Evolutionary conservation across 92 coral and sea anemone genomes (phyloP).

Genomic region (Zoanthus gigantus): DNA sequence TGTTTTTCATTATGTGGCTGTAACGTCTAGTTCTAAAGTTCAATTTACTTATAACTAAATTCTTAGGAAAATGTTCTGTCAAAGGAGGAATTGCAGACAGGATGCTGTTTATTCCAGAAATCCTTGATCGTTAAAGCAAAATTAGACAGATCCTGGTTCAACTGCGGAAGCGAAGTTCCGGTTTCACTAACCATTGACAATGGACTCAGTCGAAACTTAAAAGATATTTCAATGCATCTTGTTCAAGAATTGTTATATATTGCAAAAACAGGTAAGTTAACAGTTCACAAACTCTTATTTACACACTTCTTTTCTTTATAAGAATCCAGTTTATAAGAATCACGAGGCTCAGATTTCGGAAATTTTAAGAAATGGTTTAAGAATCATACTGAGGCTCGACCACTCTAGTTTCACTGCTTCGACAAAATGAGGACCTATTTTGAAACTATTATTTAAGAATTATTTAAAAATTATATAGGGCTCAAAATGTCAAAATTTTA

Average conservation of each 20-base stretch:
- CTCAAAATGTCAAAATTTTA: no score
- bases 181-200: conserved; percentile 13
- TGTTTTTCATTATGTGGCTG: no score
- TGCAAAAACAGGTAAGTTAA: conserved; percentile 29
- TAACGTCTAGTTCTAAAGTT: no score
- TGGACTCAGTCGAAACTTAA: conserved; percentile 16
- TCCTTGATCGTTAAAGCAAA: conserved; percentile 4
- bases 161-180: conserved; percentile 18
- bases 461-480: no score
- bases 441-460: no score
- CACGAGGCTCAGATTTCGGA: no score
- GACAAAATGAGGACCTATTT: no score
- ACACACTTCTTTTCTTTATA: no score
- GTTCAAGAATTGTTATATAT: conserved; percentile 35
- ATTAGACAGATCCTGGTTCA: conserved; percentile 25
- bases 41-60: not conserved
- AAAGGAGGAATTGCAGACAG: conserved; percentile 21
- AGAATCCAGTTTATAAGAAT: no score
- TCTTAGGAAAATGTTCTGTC: conserved; percentile 18
- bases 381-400: no score
- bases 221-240: conserved; percentile 20
- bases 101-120: conserved; percentile 20
- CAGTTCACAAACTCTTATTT: not conserved
- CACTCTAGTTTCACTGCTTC: no score
- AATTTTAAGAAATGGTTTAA: no score